These are phyloP conservation scores for Ataeniobius toweri DNA, from an alignment of 2,797 vertebrate species.

Conservation along the genomic window DNA sequence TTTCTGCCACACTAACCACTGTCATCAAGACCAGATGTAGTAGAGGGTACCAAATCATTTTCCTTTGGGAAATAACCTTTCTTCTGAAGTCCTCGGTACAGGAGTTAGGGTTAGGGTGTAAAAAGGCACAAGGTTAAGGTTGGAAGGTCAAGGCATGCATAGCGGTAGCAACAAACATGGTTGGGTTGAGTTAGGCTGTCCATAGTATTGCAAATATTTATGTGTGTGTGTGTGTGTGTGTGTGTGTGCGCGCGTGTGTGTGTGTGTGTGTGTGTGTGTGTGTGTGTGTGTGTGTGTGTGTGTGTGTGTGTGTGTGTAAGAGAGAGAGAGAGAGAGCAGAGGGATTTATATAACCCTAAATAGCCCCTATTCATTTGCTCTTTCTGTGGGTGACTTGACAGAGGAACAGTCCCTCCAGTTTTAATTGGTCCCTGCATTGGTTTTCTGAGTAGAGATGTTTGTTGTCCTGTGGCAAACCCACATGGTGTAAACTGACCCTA, in stretches of 20 bases:
- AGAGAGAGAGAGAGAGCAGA: neutral
- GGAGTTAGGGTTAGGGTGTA: too few species aligned
- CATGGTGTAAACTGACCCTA: neutral
- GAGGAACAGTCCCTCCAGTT: slow-evolving; percentile 60
- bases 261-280: neutral
- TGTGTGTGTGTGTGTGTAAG: too few species aligned
- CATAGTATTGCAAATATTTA: too few species aligned
- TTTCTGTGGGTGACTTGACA: slow-evolving; percentile 39
- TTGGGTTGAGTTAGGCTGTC: too few species aligned
- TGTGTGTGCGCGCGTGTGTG: too few species aligned
- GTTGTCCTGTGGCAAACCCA: slow-evolving; percentile 37
- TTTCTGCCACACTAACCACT: neutral
- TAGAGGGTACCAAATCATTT: neutral
- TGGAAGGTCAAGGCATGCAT: too few species aligned
- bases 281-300: too few species aligned
- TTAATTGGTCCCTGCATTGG: slow-evolving; percentile 40
- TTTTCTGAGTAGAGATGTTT: slow-evolving; percentile 23
- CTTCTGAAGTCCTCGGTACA: too few species aligned
- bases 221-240: too few species aligned
- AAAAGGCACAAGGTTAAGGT: too few species aligned
- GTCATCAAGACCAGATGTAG: neutral
- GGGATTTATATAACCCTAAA: slow-evolving; percentile 22
- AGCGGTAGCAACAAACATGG: too few species aligned
- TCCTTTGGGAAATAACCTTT: too few species aligned
- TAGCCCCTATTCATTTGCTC: slow-evolving; percentile 42